Conservation (phyloP, 1,140 invertebrate species). For the Vanessa atalanta region DNA sequence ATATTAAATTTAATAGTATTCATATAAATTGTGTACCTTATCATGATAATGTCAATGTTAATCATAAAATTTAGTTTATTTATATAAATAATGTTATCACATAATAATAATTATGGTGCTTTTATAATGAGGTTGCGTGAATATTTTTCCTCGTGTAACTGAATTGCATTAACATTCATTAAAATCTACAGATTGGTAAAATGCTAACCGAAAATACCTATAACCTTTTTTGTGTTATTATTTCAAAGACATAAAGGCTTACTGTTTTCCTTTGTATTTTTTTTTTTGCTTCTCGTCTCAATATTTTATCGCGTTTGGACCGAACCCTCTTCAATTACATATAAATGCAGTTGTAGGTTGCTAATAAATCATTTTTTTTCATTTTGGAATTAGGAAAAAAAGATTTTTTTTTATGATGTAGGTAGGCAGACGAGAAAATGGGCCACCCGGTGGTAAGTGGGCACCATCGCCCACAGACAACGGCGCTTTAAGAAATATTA, state of each 20-base stretch:
- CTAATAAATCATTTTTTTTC: too few species aligned
- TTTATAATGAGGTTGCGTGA: slow-evolving; percentile 57
- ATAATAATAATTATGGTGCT: slow-evolving; percentile 46
- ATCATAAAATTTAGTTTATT: slow-evolving; percentile 32
- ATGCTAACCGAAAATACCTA: neutral
- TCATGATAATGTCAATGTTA: slow-evolving; percentile 28
- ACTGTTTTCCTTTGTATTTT: too few species aligned
- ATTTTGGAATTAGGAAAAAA: too few species aligned
- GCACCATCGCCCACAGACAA: too few species aligned
- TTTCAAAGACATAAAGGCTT: neutral
- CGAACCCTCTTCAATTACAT: too few species aligned
- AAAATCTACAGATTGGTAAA: neutral
- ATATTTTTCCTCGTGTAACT: slow-evolving; percentile 38
- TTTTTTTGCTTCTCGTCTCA: too few species aligned
- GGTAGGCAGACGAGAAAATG: too few species aligned
- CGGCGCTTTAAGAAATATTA: too few species aligned
- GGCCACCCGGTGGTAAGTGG: too few species aligned
- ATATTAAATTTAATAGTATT: slow-evolving; percentile 34
- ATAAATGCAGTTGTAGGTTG: too few species aligned
- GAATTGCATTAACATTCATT: neutral
- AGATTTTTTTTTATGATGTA: too few species aligned
- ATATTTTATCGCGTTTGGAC: too few species aligned
- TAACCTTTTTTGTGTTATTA: slow-evolving; percentile 2
- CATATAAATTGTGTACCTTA: slow-evolving; percentile 28
- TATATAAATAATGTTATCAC: slow-evolving; percentile 33